These are phyloP conservation scores for Cephonodes hylas DNA, from an alignment of 2,888 invertebrate genomes.

Conservation along the genomic window DNA sequence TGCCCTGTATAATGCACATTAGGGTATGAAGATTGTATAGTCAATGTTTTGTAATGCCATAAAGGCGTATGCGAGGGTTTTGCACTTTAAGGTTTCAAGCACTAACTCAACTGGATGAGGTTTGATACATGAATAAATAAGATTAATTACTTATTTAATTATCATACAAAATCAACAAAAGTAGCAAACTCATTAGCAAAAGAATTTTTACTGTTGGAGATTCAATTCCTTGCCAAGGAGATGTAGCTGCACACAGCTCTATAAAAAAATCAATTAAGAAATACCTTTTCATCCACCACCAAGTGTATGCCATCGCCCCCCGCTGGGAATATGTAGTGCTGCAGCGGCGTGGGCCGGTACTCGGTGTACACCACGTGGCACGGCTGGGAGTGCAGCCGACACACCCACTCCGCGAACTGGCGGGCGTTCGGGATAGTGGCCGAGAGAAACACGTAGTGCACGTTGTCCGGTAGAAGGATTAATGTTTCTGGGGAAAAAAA, in stretches of 20 bases:
- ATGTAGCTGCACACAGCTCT: no score
- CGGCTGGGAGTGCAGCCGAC: conserved; percentile 96
- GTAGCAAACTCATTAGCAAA: no score
- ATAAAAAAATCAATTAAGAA: no score
- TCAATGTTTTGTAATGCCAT: no score
- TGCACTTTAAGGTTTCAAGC: no score
- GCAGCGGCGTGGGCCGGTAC: conserved; percentile 97
- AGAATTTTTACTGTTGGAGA: no score
- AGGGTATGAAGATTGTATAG: neutral
- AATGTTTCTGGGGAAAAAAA: conserved; percentile 87
- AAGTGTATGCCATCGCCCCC: conserved; percentile 98
- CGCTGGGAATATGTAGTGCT: conserved; percentile 98
- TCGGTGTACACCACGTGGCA: conserved; percentile 99
- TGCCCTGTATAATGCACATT: conserved; percentile 82
- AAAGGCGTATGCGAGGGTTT: no score
- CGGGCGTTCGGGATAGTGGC: conserved; percentile 99
- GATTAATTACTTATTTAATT: no score
- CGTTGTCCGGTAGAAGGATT: conserved; percentile 97
- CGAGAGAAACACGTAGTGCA: conserved; percentile 98
- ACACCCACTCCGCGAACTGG: conserved; percentile 97
- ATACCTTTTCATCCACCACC: conserved; percentile 94
- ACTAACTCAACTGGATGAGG: no score
- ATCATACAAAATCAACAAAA: no score
- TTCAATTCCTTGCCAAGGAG: no score
- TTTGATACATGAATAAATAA: no score